Conservation (phyloP, 2,797 vertebrate species). For the Rhinatrema bivittatum region DNA sequence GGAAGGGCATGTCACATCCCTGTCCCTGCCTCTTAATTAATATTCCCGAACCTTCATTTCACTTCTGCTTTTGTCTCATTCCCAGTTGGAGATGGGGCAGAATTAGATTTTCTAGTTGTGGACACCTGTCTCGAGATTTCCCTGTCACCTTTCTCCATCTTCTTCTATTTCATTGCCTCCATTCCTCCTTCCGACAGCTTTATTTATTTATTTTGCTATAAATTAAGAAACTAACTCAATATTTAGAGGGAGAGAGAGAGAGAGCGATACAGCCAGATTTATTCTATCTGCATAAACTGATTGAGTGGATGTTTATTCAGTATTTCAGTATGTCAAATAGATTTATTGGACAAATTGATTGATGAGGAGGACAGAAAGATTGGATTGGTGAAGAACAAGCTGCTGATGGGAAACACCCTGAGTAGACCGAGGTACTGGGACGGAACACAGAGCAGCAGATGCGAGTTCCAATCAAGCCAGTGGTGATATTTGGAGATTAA, state of each 20-base stretch:
- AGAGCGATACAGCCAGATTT: constrained; percentile 45
- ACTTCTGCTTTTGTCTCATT: constrained; percentile 24
- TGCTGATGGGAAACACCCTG: constrained; percentile 10
- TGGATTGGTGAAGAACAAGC: constrained; percentile 9
- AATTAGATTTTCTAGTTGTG: too few species aligned
- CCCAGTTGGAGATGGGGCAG: too few species aligned
- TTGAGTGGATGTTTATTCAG: constrained; percentile 41
- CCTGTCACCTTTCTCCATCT: neutral
- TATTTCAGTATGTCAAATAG: constrained; percentile 41
- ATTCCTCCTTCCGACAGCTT: constrained; percentile 4
- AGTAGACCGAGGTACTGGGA: too few species aligned
- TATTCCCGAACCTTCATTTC: neutral
- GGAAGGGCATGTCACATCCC: too few species aligned
- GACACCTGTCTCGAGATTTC: neutral
- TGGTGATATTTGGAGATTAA: constrained; percentile 7
- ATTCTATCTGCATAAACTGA: constrained; percentile 51
- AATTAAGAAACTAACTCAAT: constrained; percentile 34
- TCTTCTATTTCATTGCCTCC: neutral
- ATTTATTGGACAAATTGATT: constrained; percentile 49
- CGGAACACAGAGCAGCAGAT: too few species aligned
- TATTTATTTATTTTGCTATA: constrained; percentile 24
- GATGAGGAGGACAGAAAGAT: constrained; percentile 32
- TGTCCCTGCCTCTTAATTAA: constrained; percentile 3
- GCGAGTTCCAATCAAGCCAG: neutral
- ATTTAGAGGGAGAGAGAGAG: too few species aligned